phyloP scores from a whole-genome alignment of 1,140 invertebrate genomes.

The Arion vulgaris region DNA sequence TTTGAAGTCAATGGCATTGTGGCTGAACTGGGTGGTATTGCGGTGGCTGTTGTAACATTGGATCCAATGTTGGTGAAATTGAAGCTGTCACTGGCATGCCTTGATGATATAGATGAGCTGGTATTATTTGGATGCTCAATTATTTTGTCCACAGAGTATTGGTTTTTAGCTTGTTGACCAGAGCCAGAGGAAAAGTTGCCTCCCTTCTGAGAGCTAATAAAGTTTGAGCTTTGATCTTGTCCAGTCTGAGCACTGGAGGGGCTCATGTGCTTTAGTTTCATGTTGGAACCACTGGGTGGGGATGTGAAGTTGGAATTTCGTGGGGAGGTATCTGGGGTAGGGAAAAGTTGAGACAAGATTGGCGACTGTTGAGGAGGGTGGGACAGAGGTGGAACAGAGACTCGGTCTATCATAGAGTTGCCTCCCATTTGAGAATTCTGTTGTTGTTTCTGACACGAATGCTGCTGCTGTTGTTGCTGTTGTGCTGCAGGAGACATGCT shows the following conservation, averaged over 20 bases:
- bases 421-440: conserved; percentile 19
- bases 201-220: conserved; percentile 24
- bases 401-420: conserved; percentile 35
- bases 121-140: conserved; percentile 28
- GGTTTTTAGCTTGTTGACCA: conserved; percentile 32
- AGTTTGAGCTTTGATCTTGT: conserved; percentile 25
- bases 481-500: conserved; percentile 38
- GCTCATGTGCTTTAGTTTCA: conserved; percentile 48
- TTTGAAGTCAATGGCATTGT: conserved; percentile 35
- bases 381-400: conserved; percentile 30
- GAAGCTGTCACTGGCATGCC: conserved; percentile 58
- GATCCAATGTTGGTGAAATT: conserved; percentile 64
- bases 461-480: conserved; percentile 28
- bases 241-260: conserved; percentile 56
- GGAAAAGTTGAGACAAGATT: conserved; percentile 15
- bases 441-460: conserved; percentile 33
- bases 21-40: conserved; percentile 33
- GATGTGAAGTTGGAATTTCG: conserved; percentile 23
- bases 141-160: conserved; percentile 43
- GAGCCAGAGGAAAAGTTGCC: background rate
- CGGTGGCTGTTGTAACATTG: conserved; percentile 57
- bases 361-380: conserved; percentile 32
- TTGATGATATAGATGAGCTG: conserved; percentile 13
- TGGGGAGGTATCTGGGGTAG: conserved; percentile 23
- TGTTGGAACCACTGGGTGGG: conserved; percentile 30